Evolutionary conservation across 2,113 vertebrate genomes (phyloP).

Genomic region (Dicerorhinus sumatrensis): DNA sequence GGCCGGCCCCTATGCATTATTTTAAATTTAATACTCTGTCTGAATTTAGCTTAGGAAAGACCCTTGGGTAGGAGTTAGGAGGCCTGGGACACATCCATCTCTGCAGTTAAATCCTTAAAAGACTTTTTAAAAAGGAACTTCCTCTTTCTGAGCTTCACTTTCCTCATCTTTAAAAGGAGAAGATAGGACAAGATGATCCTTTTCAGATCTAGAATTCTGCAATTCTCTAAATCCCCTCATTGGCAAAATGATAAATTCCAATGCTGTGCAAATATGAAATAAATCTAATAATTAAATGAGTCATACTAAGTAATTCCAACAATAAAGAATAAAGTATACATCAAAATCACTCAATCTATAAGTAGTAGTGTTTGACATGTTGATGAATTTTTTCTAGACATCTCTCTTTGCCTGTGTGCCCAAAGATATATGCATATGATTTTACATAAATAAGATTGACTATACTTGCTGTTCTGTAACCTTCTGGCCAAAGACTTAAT

Average conservation of each 20-base stretch:
- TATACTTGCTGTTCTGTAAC: constrained; percentile 18
- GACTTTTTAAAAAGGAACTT: background rate
- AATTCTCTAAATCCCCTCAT: background rate
- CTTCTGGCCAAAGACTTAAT: background rate
- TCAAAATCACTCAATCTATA: background rate
- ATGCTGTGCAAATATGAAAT: background rate
- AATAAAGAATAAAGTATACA: background rate
- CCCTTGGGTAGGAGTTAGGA: background rate
- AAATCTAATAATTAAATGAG: background rate
- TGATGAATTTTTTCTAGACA: background rate
- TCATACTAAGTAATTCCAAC: background rate
- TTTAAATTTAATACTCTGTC: background rate
- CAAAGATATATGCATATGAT: background rate
- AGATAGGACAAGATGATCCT: background rate
- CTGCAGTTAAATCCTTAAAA: background rate
- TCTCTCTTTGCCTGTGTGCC: background rate
- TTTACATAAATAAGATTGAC: background rate
- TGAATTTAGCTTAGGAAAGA: background rate
- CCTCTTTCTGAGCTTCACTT: background rate
- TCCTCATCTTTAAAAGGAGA: background rate
- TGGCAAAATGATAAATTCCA: background rate
- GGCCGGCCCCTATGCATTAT: background rate
- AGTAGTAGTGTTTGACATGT: background rate
- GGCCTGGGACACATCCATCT: background rate
- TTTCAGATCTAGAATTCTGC: background rate